Percentiles rank a stretch among this genome's conserved stretches.
These are phyloP conservation scores for Manduca sexta DNA, from an alignment of 1,140 invertebrate genomes.

Conservation along the genomic window DNA sequence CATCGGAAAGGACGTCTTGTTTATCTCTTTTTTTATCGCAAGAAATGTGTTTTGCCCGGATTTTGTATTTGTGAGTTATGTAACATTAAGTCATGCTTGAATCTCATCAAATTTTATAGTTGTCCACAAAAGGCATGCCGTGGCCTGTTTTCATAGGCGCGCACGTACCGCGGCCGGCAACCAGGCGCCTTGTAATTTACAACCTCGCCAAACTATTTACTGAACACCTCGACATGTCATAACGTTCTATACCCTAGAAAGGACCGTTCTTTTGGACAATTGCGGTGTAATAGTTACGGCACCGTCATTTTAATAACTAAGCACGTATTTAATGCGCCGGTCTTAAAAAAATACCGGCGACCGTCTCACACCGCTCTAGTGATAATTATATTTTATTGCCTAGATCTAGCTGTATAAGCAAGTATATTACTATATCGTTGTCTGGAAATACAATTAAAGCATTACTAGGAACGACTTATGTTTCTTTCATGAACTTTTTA, in stretches of 20 bases:
- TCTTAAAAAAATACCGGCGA: constrained; percentile 2
- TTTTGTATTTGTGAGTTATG: too few species aligned
- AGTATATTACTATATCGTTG: not conserved
- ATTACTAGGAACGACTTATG: constrained; percentile 1
- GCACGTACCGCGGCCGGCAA: not conserved
- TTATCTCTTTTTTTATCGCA: too few species aligned
- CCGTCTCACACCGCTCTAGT: constrained; percentile 1
- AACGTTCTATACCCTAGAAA: not conserved
- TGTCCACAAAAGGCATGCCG: too few species aligned
- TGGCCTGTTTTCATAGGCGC: too few species aligned
- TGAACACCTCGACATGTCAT: constrained; percentile 9
- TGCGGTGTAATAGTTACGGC: constrained; percentile 10
- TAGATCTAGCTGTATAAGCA: not conserved
- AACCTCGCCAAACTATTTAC: constrained; percentile 21
- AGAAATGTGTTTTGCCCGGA: too few species aligned
- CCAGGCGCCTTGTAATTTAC: constrained; percentile 32
- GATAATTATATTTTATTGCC: constrained; percentile 6
- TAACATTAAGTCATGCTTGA: too few species aligned
- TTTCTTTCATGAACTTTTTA: constrained; percentile 1
- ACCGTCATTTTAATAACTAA: constrained; percentile 8
- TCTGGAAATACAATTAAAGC: constrained; percentile 1
- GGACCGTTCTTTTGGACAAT: constrained; percentile 6
- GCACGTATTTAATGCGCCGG: constrained; percentile 3
- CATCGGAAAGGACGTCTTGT: too few species aligned
- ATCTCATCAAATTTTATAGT: too few species aligned